These are phyloP conservation scores for Borostomias antarcticus DNA, from an alignment of 2,797 vertebrate species.

Conservation along the genomic window DNA sequence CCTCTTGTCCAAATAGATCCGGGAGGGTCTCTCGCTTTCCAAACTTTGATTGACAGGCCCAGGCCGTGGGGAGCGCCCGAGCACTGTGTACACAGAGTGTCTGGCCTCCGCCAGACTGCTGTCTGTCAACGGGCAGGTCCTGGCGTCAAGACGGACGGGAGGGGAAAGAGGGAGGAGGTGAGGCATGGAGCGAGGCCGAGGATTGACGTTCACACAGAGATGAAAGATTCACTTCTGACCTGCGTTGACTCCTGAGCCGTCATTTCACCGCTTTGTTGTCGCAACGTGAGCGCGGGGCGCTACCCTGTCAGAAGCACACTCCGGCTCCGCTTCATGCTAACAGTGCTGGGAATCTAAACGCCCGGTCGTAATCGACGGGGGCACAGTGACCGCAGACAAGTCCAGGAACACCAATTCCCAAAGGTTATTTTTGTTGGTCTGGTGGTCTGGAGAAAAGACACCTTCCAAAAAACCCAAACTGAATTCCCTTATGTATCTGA, in stretches of 20 bases:
- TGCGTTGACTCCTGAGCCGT: slow-evolving; percentile 36
- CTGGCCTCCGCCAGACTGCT: slow-evolving; percentile 64
- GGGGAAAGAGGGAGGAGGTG: slow-evolving; percentile 11
- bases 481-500: slow-evolving; percentile 15
- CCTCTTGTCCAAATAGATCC: slow-evolving; percentile 69
- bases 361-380: too few species aligned
- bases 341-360: too few species aligned
- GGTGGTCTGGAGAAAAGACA: slow-evolving; percentile 50
- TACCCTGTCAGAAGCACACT: not conserved
- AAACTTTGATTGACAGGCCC: slow-evolving; percentile 63
- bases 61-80: slow-evolving; percentile 55
- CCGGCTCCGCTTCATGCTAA: too few species aligned
- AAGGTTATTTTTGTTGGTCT: slow-evolving; percentile 56
- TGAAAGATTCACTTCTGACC: slow-evolving; percentile 57
- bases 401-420: too few species aligned
- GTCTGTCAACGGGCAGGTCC: slow-evolving; percentile 34
- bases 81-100: slow-evolving; percentile 67
- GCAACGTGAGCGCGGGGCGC: not conserved
- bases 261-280: slow-evolving; percentile 34
- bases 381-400: too few species aligned
- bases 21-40: slow-evolving; percentile 54
- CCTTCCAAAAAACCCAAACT: not conserved
- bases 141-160: slow-evolving; percentile 20
- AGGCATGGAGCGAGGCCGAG: slow-evolving; percentile 36
- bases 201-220: slow-evolving; percentile 14